Percentiles rank a stretch among this genome's conserved stretches.
Evolutionary conservation across 2,113 vertebrate genomes (phyloP).

Genomic region (Nanorana parkeri): DNA sequence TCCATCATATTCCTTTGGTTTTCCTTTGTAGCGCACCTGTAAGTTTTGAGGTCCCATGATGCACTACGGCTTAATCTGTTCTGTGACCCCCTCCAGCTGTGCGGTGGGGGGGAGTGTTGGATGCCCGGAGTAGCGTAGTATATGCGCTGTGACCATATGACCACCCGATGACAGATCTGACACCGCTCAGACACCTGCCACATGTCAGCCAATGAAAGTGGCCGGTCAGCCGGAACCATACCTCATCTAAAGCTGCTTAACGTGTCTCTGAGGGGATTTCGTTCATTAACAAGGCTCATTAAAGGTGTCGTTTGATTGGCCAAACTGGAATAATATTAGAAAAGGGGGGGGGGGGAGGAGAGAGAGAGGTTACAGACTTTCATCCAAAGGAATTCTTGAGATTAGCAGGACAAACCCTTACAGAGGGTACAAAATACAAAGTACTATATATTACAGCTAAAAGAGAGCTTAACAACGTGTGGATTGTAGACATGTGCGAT

Average conservation of each 20-base stretch:
- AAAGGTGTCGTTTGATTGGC: conserved; percentile 49
- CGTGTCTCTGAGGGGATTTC: conserved; percentile 29
- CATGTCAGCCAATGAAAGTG: conserved; percentile 24
- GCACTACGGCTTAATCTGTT: background rate
- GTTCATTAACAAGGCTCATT: conserved; percentile 51
- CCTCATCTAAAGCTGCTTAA: conserved; percentile 46
- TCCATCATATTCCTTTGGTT: no score
- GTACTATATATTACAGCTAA: no score
- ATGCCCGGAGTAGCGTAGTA: background rate
- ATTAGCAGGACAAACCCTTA: background rate
- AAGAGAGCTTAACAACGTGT: no score
- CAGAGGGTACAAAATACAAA: background rate
- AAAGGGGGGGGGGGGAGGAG: conserved; percentile 3
- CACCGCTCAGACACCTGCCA: conserved; percentile 34
- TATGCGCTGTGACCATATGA: conserved; percentile 24
- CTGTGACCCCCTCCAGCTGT: conserved; percentile 6
- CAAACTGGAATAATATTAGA: conserved; percentile 30
- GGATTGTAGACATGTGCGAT: no score
- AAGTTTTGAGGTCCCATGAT: background rate
- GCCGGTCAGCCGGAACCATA: conserved; percentile 23
- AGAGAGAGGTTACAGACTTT: background rate
- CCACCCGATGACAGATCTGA: conserved; percentile 45
- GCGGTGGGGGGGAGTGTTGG: background rate
- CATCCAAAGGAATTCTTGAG: conserved; percentile 3
- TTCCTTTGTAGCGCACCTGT: no score